Conservation (phyloP, 2,797 vertebrate species). For the Chaenodraco wilsoni region DNA sequence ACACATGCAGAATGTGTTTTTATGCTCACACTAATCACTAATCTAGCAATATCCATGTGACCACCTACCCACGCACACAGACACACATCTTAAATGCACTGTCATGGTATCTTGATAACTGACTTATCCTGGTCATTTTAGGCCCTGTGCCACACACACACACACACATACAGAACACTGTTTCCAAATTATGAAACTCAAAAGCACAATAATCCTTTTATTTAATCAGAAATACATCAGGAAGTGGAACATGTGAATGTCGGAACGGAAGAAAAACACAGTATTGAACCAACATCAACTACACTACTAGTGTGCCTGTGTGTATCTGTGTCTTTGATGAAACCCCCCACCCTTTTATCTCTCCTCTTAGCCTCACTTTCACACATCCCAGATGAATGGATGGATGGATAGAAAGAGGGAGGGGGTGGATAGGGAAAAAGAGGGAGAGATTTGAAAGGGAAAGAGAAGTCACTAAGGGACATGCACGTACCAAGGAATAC, state of each 20-base stretch:
- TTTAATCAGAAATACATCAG: conserved; percentile 11
- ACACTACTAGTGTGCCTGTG: conserved; percentile 8
- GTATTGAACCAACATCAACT: not conserved
- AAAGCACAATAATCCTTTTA: conserved; percentile 4
- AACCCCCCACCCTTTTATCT: conserved; percentile 54
- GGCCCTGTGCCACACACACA: not conserved
- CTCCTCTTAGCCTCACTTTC: conserved; percentile 45
- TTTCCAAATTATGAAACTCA: not conserved
- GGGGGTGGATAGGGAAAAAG: conserved; percentile 10
- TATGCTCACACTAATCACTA: not conserved
- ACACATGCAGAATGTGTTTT: conserved; percentile 4
- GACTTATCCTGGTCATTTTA: conserved; percentile 38
- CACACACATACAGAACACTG: not conserved
- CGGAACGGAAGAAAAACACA: not conserved
- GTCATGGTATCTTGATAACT: conserved; percentile 35
- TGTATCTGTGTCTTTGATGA: conserved; percentile 37
- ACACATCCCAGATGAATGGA: conserved; percentile 55
- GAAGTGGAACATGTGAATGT: not conserved
- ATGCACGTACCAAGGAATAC: conserved; percentile 50
- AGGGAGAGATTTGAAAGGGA: conserved; percentile 32
- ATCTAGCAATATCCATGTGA: conserved; percentile 15
- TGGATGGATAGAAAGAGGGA: conserved; percentile 34
- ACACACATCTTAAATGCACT: conserved; percentile 6
- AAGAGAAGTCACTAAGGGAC: conserved; percentile 53
- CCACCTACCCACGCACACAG: not conserved